These are phyloP conservation scores for Paratrypauchen microcephalus DNA, from an alignment of 2,797 vertebrate genomes.

Conservation along the genomic window DNA sequence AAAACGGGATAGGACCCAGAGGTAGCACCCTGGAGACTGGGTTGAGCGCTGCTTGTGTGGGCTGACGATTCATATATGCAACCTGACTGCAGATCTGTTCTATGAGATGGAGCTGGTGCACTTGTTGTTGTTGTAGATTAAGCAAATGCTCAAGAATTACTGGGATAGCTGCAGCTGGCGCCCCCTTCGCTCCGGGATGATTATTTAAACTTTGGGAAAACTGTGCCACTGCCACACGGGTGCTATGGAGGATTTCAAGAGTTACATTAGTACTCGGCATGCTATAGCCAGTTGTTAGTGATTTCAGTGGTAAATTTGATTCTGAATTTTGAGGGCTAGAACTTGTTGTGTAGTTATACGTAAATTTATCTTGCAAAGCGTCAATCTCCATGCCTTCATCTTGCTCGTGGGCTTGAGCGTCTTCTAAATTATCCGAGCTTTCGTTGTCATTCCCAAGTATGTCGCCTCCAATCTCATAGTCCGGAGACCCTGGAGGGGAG, in stretches of 20 bases:
- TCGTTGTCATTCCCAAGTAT: conserved; percentile 68
- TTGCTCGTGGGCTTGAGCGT: conserved; percentile 19
- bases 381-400: conserved; percentile 87
- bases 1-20: conserved; percentile 73
- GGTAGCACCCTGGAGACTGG: conserved; percentile 71
- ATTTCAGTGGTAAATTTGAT: conserved; percentile 70
- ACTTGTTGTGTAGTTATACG: conserved; percentile 10
- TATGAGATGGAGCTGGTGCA: conserved; percentile 96
- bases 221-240: conserved; percentile 95
- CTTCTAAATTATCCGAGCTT: conserved; percentile 69
- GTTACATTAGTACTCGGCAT: conserved; percentile 95
- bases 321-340: conserved; percentile 61
- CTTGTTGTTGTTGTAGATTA: conserved; percentile 95
- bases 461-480: conserved; percentile 70
- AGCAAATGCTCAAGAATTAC: conserved; percentile 94
- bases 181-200: conserved; percentile 65
- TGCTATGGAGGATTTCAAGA: conserved; percentile 93
- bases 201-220: conserved; percentile 85
- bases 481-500: conserved; percentile 80
- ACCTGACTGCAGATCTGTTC: conserved; percentile 98
- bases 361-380: conserved; percentile 72
- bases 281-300: conserved; percentile 73
- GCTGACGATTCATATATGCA: conserved; percentile 89
- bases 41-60: conserved; percentile 78
- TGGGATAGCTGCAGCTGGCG: conserved; percentile 85